Evolutionary conservation across 2,888 invertebrate genomes (phyloP).

Genomic region (Volucella inanis): DNA sequence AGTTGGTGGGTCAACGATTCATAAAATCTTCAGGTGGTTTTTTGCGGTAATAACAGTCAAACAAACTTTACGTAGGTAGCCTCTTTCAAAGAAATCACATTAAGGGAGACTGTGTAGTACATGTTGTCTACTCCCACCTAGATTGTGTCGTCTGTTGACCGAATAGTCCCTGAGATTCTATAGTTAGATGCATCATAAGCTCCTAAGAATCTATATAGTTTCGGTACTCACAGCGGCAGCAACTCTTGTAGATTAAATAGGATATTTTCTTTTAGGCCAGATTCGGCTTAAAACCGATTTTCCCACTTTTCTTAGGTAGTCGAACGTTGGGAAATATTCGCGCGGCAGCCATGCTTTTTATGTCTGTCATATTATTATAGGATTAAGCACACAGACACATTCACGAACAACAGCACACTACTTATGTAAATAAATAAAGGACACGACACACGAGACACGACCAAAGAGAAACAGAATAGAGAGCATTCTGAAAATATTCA

Average conservation of each 20-base stretch:
- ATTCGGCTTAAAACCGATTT: conserved; percentile 58
- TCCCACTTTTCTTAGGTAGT: conserved; percentile 39
- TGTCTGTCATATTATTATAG: conserved; percentile 64
- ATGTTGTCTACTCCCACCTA: too few species aligned
- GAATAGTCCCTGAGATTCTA: neutral
- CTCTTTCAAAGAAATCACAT: conserved; percentile 18
- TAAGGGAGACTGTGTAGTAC: neutral
- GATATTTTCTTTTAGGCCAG: conserved; percentile 52
- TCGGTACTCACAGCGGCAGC: conserved; percentile 30
- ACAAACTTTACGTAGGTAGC: conserved; percentile 23
- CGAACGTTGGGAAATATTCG: conserved; percentile 28
- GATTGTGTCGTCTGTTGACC: too few species aligned
- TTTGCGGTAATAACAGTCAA: conserved; percentile 24
- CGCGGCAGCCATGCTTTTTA: conserved; percentile 74
- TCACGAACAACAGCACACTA: conserved; percentile 31
- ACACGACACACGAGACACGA: conserved; percentile 8
- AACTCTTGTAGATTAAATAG: conserved; percentile 63
- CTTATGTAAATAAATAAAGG: conserved; percentile 68
- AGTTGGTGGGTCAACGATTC: conserved; percentile 74
- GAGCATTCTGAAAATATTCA: conserved; percentile 7
- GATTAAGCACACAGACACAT: conserved; percentile 47
- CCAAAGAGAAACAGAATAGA: too few species aligned
- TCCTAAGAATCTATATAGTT: conserved; percentile 12
- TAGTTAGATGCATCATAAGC: conserved; percentile 25
- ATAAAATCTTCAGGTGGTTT: conserved; percentile 76